Evolutionary conservation across 2,888 invertebrate species (phyloP).

Genomic region (Synanthedon tipuliformis): DNA sequence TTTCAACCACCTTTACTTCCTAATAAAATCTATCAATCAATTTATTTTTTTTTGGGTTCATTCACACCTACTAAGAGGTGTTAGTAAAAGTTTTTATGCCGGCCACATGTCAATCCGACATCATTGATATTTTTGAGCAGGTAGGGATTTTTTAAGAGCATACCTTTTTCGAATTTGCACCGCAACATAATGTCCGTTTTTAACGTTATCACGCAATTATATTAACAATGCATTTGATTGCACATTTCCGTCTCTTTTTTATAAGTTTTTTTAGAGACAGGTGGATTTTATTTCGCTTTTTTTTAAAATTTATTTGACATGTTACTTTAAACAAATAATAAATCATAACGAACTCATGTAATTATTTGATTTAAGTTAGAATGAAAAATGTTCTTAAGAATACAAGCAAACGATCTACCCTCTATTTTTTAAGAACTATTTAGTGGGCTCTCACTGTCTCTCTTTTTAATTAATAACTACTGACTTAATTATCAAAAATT

Average conservation of each 20-base stretch:
- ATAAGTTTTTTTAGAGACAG: neutral
- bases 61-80: conserved; percentile 35
- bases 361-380: too few relatives aligned
- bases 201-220: conserved; percentile 44
- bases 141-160: conserved; percentile 15
- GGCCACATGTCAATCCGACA: conserved; percentile 1
- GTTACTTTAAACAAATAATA: too few relatives aligned
- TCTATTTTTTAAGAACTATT: too few relatives aligned
- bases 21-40: neutral
- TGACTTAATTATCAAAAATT: too few relatives aligned
- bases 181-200: conserved; percentile 42
- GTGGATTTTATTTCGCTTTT: too few relatives aligned
- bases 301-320: too few relatives aligned
- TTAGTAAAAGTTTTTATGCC: conserved; percentile 36
- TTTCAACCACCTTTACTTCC: neutral
- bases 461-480: too few relatives aligned
- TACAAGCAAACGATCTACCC: too few relatives aligned
- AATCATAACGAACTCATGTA: too few relatives aligned
- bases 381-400: too few relatives aligned
- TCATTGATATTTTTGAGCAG: conserved; percentile 3
- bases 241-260: conserved; percentile 27
- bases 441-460: too few relatives aligned
- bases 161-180: conserved; percentile 49
- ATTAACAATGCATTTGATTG: conserved; percentile 50
- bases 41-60: conserved; percentile 7